Evolutionary conservation across 2,888 invertebrate species (phyloP), one percentile per base, ranked within the genome.

Genomic region (Caenorhabditis plicata): DNA sequence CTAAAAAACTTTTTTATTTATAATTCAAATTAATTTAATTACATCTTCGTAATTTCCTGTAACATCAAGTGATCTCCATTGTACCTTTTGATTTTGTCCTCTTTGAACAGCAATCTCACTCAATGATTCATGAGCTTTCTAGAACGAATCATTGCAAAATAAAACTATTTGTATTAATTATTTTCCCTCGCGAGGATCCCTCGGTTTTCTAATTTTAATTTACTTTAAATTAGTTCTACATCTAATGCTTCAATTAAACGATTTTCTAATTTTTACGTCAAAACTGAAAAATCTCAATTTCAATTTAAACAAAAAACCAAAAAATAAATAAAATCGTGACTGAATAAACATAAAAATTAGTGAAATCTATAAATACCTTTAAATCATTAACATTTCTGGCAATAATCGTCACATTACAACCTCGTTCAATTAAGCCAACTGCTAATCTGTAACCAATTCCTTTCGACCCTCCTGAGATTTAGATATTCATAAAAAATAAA

Each of bases 331-430:
- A 31, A 3, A 9, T 33, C n/a, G 4, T 3, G 4, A 9, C 5
- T 13, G 9, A 26, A 36, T 15, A n/a, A 23, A 17, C 5, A 26
- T 4, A 19, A 13, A 4, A 22, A 19, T 32, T n/a, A 46, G 15
- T 25, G 22, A 36, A 39, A 17, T 27, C 8, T 23, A 5, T 29
- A 8, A 20, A 15, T 11, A 55, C 53, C 52, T 64, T 33, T 85
- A 3, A 82, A 81, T 26, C 87, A 85, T 89, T 87, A 48, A 84
- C 83, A 80, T 92, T 88, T 77, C 96, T 86, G 1, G 95, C 94
- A 63, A 95, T 86, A 45, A 96, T 87, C 0, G 94, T 92, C 1
- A 96, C 90, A 83, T 90, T 86, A 4, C 93, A 93, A 25, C 95
- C 95, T 72, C 86, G 83, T 75, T 53, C 45, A 7, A 79, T 32